Conservation (phyloP, 1,140 invertebrate species). For the Drosophila bifasciata region DNA sequence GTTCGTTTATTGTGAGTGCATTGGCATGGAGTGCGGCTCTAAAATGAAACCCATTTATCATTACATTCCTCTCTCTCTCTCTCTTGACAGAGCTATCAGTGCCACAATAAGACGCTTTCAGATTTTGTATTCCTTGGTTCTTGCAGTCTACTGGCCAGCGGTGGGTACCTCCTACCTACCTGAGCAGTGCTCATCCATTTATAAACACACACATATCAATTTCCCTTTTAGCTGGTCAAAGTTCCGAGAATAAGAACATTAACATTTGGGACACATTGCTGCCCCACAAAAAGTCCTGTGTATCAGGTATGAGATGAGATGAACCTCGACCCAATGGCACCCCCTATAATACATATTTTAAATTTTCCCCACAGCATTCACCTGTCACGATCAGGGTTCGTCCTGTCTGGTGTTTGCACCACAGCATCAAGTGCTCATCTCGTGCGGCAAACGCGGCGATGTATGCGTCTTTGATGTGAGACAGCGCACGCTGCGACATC, state of each 20-base stretch:
- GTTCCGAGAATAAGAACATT: conserved; percentile 98
- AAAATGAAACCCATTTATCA: neutral
- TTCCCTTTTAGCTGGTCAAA: conserved; percentile 92
- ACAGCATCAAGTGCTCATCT: conserved; percentile 95
- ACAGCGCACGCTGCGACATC: conserved; percentile 93
- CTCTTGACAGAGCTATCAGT: conserved; percentile 93
- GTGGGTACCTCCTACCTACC: too few species aligned
- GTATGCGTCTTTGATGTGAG: conserved; percentile 97
- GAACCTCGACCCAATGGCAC: too few species aligned
- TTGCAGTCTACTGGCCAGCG: conserved; percentile 97
- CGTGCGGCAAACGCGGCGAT: conserved; percentile 97
- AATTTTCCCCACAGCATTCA: conserved; percentile 87
- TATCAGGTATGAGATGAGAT: conserved; percentile 90
- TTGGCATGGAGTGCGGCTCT: too few species aligned
- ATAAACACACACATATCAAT: too few species aligned
- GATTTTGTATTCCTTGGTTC: conserved; percentile 99
- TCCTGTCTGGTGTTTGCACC: conserved; percentile 96
- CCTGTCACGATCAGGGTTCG: conserved; percentile 96
- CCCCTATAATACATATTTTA: neutral
- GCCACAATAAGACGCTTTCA: conserved; percentile 98
- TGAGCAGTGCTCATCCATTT: too few species aligned
- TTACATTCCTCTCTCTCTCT: neutral
- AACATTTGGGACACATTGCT: conserved; percentile 99
- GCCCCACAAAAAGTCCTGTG: conserved; percentile 96
- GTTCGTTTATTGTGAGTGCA: conserved; percentile 98